Evolutionary conservation across 2,888 invertebrate species (phyloP).

Genomic region (Hoplodrina ambigua): DNA sequence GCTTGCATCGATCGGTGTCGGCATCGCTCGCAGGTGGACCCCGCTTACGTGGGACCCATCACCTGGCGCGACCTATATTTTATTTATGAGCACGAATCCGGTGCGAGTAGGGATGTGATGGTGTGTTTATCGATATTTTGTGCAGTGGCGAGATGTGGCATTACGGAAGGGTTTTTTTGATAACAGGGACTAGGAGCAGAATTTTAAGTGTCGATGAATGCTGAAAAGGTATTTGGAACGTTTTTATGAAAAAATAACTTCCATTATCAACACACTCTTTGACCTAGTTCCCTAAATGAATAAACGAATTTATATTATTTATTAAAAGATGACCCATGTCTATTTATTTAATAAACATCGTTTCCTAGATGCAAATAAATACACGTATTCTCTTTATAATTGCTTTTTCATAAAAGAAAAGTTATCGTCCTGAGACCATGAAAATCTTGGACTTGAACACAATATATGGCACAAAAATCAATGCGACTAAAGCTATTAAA

Average conservation of each 20-base stretch:
- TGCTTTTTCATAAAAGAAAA: background rate
- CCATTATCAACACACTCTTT: no score
- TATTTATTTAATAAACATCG: no score
- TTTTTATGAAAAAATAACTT: no score
- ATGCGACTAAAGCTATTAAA: background rate
- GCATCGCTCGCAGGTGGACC: slow-evolving; percentile 57
- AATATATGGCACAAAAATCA: background rate
- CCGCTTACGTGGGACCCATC: slow-evolving; percentile 70
- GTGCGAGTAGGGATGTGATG: slow-evolving; percentile 53
- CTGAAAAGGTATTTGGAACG: no score
- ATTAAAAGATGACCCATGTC: no score
- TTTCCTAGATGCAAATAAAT: no score
- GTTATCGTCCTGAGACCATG: background rate
- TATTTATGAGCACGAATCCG: slow-evolving; percentile 76
- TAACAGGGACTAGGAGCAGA: no score
- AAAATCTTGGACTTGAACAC: background rate
- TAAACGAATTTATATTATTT: no score
- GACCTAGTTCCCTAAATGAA: no score
- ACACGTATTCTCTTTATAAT: no score
- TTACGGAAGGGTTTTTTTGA: background rate
- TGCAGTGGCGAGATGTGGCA: background rate
- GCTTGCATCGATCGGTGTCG: slow-evolving; percentile 59
- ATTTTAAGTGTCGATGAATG: no score
- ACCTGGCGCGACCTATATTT: slow-evolving; percentile 80
- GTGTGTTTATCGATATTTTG: slow-evolving; percentile 44